Evolutionary conservation across 2,888 invertebrate genomes (phyloP), one percentile per base, ranked within the genome.

Genomic region (Acrocera orbiculus): DNA sequence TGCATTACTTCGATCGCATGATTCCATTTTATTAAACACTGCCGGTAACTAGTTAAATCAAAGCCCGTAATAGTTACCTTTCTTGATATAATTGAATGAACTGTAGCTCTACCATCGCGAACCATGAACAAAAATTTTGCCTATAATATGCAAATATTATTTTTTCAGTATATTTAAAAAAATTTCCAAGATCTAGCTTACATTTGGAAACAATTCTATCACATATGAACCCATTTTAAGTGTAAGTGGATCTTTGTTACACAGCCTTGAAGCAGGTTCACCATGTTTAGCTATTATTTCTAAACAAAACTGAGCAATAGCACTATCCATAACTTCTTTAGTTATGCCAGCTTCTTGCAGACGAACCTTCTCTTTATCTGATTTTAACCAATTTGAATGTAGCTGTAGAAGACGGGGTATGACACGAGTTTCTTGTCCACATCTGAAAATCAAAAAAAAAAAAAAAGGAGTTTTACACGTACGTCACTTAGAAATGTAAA

Each of bases 171-270:
- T 9, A 27, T 14, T 13, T 27, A 14, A 14, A 27, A 10, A 27
- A 27, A 15, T 19, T n/a, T n/a, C n/a, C n/a, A n/a, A n/a, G n/a
- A n/a, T n/a, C 11, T 14, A 11, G 44, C 54, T 53, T 52, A 60
- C 61, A 56, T 92, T 90, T 28, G 98, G 96, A 64, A 98, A 99
- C 40, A 98, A 68, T 55, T 87, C 82, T 42, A 85, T 73, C 48
- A 99, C 78, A 61, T 89, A 96, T 34, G 81, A 77, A 53, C 92
- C 92, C 71, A 92, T 92, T 65, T 95, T 95, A 46, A 98, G 71
- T 37, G 93, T 93, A 46, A 98, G 76, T 32, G 98, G 98, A 65
- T 98, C 98, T 64, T 98, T 98, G 69, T 98, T 98, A 68, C 98
- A 98, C 42, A 96, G 73, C 32, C 93, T 69, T 40, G 85, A 76